Percentiles rank a stretch among this genome's conserved stretches.
phyloP scores from a whole-genome alignment of 1,140 invertebrate species.

The Sarcophaga peregrina region DNA sequence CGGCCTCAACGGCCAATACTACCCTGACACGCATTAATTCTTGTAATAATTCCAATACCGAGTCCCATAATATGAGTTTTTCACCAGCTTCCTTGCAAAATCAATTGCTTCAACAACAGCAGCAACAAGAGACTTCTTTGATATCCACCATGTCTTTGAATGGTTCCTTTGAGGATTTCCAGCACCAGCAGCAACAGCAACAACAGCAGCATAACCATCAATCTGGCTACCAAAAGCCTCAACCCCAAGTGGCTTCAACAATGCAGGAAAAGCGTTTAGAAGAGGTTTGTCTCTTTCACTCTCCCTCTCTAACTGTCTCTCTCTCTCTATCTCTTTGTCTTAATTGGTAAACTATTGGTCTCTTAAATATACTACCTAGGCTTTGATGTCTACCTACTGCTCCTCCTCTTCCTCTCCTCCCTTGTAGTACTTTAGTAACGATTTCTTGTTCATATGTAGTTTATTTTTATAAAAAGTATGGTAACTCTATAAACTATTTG shows the following conservation, averaged over 20 bases:
- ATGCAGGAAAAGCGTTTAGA: not conserved
- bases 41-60: constrained; percentile 29
- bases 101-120: not conserved
- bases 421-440: too few relatives aligned
- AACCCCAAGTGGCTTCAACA: not conserved
- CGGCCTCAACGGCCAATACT: constrained; percentile 62
- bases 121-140: constrained; percentile 33
- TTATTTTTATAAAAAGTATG: too few relatives aligned
- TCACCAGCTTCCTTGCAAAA: not conserved
- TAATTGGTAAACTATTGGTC: too few relatives aligned
- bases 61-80: constrained; percentile 24
- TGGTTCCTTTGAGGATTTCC: constrained; percentile 29
- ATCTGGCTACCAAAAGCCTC: not conserved
- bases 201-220: constrained; percentile 12
- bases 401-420: too few relatives aligned
- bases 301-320: too few relatives aligned
- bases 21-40: constrained; percentile 52
- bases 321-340: too few relatives aligned
- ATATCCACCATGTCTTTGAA: constrained; percentile 32
- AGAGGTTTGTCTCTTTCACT: constrained; percentile 28
- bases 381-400: too few relatives aligned
- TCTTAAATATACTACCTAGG: too few relatives aligned
- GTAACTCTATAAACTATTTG: too few relatives aligned
- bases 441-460: too few relatives aligned
- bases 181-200: constrained; percentile 26